Evolutionary conservation across 2,888 invertebrate species (phyloP).

Genomic region (Trichogramma evanescens): DNA sequence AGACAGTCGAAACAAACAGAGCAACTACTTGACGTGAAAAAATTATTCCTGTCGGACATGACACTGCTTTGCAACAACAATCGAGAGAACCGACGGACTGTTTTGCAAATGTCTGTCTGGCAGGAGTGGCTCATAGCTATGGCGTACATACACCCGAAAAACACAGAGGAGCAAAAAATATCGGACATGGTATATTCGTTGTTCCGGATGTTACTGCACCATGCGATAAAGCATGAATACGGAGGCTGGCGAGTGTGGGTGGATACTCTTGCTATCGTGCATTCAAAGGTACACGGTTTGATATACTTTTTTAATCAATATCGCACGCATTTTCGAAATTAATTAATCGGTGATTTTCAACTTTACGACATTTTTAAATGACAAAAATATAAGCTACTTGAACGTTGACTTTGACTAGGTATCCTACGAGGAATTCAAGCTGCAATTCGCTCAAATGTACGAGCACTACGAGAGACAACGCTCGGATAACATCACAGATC

Average conservation of each 20-base stretch:
- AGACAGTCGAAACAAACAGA: constrained; percentile 93
- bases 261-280: constrained; percentile 97
- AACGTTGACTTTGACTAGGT: constrained; percentile 55
- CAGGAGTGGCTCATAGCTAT: constrained; percentile 98
- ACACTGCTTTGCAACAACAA: constrained; percentile 96
- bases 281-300: constrained; percentile 74
- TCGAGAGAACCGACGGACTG: constrained; percentile 91
- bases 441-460: constrained; percentile 96
- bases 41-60: constrained; percentile 95
- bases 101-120: constrained; percentile 99
- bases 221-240: constrained; percentile 98
- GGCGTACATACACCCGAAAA: constrained; percentile 96
- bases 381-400: too few species aligned
- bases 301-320: not conserved
- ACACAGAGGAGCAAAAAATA: constrained; percentile 89
- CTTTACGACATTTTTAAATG: too few species aligned
- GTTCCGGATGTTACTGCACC: constrained; percentile 95
- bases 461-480: constrained; percentile 91
- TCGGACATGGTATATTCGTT: constrained; percentile 97
- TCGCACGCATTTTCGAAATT: too few species aligned
- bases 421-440: constrained; percentile 95
- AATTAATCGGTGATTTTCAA: too few species aligned
- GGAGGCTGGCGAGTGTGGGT: constrained; percentile 99
- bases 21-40: constrained; percentile 86
- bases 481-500: constrained; percentile 92